Base-by-base conservation (phyloP, 2,113 vertebrate genomes). In the Sinocyclocheilus rhinocerous region DNA sequence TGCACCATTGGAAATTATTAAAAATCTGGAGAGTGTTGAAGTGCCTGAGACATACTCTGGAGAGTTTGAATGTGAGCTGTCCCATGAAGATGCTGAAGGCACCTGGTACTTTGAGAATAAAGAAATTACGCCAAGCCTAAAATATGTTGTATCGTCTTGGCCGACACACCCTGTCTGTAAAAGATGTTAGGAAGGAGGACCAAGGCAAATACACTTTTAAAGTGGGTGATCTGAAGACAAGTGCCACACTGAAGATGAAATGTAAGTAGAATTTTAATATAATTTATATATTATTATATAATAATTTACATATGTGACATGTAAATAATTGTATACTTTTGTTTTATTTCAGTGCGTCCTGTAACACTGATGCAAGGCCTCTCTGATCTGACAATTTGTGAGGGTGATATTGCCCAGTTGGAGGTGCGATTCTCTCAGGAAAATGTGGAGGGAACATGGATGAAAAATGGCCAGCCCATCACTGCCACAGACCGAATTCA, bases 341-440 rank as follows among this genome's bases (percentile, higher is more conserved):
- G 10, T 26, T 84, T 78, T 84, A 85, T 90, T 72, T 78, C 85
- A 99, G 98, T 98, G 89, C 97, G 97, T 7, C 96, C 97, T 2
- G 96, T 99, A 84, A 95, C 94, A 80, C 95, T 99, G 90, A 94
- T 99, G 90, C 97, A 99, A 93, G 97, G 97, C 72, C 95, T 99
- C 79, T 93, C 93, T 42, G 97, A 99, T 93, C 94, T 99, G 87
- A 97, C 95, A 4, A 93, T 99, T 81, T 99, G 98, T 24, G 98
- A 99, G 91, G 97, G 98, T 52, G 98, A 99, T 91, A 99, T 99
- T 6, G 98, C 98, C 76, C 98, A 99, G 88, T 94, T 99, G 87
- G 98, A 99, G 94, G 97, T 99, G 55, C 96, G 95, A 91, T 97
- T 99, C 77, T 99, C 98, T 48, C 95, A 98, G 84, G 98, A 99